phyloP scores from a whole-genome alignment of 2,113 vertebrate genomes.

The Pangasianodon gigas region DNA sequence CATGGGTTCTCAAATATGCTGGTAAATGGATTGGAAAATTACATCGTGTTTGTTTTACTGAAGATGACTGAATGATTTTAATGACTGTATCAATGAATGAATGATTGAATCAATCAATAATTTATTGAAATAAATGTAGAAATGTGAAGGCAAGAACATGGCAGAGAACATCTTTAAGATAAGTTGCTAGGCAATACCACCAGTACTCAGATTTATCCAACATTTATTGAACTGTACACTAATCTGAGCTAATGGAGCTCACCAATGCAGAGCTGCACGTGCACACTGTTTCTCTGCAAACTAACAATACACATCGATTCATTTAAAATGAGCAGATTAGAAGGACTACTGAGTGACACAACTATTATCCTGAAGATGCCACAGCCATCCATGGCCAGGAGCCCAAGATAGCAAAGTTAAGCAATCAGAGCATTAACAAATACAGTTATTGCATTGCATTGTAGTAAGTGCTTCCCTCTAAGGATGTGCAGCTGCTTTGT shows the following conservation, averaged over 20 bases:
- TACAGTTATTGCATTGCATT: not conserved
- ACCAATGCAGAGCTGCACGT: not conserved
- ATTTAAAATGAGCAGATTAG: not conserved
- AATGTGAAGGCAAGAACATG: not conserved
- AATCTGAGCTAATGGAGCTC: constrained; percentile 5
- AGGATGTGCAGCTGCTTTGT: not conserved
- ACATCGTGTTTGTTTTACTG: not conserved
- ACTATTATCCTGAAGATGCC: not conserved
- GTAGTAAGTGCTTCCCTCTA: not conserved
- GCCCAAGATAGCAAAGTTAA: not conserved
- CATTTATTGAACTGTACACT: not conserved
- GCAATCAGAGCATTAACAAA: not conserved
- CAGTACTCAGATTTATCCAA: not conserved
- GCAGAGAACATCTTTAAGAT: not conserved
- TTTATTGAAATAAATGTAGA: not conserved
- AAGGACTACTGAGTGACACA: not conserved
- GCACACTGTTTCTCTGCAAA: not conserved
- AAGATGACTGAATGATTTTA: not conserved
- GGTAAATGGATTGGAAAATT: not conserved
- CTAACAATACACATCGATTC: not conserved
- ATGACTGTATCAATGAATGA: not conserved
- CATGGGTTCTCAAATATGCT: not conserved
- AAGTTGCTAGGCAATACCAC: not conserved
- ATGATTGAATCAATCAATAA: not conserved
- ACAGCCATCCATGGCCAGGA: not conserved